Conservation (phyloP, 2,113 vertebrate species). For the Formicarius rufipectus region DNA sequence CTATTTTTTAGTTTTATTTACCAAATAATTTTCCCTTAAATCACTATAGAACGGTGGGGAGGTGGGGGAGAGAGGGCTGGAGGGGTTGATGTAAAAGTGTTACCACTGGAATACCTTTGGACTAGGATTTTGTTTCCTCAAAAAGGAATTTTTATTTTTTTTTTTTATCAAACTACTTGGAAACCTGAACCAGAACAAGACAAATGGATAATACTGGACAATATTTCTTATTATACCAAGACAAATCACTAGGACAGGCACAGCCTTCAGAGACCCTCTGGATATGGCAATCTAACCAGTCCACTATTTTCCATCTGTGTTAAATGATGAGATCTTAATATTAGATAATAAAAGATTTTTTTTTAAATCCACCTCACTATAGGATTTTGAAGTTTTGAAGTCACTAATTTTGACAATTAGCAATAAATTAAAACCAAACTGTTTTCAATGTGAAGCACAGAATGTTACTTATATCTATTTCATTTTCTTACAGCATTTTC, state of each 20-base stretch:
- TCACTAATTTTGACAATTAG: not conserved
- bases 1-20: not conserved
- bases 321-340: not conserved
- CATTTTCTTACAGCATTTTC: not conserved
- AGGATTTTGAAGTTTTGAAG: not conserved
- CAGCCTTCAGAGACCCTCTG: not conserved
- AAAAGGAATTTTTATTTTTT: not conserved
- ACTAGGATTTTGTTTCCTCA: not conserved
- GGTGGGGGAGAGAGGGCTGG: no score
- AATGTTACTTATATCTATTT: slow-evolving; percentile 35
- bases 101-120: not conserved
- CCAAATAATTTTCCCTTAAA: not conserved
- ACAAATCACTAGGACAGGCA: not conserved
- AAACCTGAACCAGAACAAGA: not conserved
- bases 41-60: not conserved
- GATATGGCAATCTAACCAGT: not conserved
- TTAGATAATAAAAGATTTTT: not conserved
- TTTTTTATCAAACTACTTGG: not conserved
- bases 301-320: not conserved
- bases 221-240: not conserved
- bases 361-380: not conserved
- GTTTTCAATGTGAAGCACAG: not conserved
- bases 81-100: not conserved
- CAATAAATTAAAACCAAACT: not conserved
- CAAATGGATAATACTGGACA: not conserved